Evolutionary conservation across 2,797 vertebrate genomes (phyloP).

Genomic region (Vultur gryphus): DNA sequence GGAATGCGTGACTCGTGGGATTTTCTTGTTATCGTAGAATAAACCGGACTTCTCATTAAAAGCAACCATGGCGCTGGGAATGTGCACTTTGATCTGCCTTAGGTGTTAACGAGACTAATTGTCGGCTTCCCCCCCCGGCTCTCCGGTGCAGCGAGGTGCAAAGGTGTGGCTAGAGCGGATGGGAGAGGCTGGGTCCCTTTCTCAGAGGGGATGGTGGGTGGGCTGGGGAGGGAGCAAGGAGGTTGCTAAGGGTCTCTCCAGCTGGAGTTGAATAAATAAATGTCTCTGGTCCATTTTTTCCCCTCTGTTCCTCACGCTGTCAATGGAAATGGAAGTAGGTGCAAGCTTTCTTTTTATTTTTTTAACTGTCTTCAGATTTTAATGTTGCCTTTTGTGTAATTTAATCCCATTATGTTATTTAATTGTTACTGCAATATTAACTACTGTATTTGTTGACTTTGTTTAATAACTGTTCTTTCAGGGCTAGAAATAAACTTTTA

Average conservation of each 20-base stretch:
- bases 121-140: background rate
- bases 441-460: constrained; percentile 80
- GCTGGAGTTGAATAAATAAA: constrained; percentile 29
- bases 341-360: constrained; percentile 72
- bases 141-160: background rate
- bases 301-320: constrained; percentile 17
- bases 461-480: constrained; percentile 79
- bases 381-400: constrained; percentile 76
- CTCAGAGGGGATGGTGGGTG: background rate
- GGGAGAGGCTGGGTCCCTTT: background rate
- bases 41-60: background rate
- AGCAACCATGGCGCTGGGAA: background rate
- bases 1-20: background rate
- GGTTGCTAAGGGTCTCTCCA: background rate
- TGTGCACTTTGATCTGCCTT: background rate
- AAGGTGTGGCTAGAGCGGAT: background rate
- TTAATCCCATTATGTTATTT: constrained; percentile 81
- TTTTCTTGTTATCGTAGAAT: background rate
- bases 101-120: background rate
- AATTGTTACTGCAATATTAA: constrained; percentile 82
- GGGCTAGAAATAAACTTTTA: constrained; percentile 79
- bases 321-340: constrained; percentile 68
- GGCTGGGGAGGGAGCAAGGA: background rate
- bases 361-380: constrained; percentile 74
- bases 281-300: constrained; percentile 19